A percentile compares a stretch with the other conserved stretches of the same genome.
Evolutionary conservation across 2,888 invertebrate species (phyloP).

Genomic region (Liodrosophila aerea): DNA sequence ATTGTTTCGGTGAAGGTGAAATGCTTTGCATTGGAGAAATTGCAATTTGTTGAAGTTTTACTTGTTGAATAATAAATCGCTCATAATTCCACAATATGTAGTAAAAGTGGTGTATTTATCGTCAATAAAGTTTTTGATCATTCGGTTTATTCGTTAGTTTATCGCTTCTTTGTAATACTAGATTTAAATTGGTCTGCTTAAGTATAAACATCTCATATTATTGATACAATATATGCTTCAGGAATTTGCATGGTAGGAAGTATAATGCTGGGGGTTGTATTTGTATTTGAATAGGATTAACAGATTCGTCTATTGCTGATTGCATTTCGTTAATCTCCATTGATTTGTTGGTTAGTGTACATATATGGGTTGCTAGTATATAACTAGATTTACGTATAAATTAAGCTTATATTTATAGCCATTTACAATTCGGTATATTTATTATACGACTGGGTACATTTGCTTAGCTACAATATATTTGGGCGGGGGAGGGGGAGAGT

Average conservation of each 20-base stretch:
- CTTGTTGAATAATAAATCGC: constrained; percentile 49
- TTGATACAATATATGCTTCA: constrained; percentile 50
- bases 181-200: constrained; percentile 77
- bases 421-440: constrained; percentile 51
- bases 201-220: constrained; percentile 52
- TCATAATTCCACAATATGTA: neutral
- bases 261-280: constrained; percentile 10
- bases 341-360: constrained; percentile 14
- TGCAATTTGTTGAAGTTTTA: constrained; percentile 76
- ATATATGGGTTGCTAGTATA: constrained; percentile 7
- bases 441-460: constrained; percentile 42
- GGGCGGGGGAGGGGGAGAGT: neutral
- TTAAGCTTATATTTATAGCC: constrained; percentile 37
- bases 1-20: constrained; percentile 66
- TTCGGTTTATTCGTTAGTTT: constrained; percentile 62
- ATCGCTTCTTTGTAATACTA: constrained; percentile 51
- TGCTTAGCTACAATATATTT: constrained; percentile 54
- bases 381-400: constrained; percentile 15
- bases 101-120: too few species aligned
- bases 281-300: constrained; percentile 13
- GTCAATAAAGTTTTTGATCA: constrained; percentile 49
- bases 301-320: constrained; percentile 30
- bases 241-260: constrained; percentile 30
- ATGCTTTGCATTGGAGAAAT: constrained; percentile 66
- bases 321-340: constrained; percentile 2